Evolutionary conservation across 2,888 invertebrate genomes (phyloP).

Genomic region (Thera obeliscata): DNA sequence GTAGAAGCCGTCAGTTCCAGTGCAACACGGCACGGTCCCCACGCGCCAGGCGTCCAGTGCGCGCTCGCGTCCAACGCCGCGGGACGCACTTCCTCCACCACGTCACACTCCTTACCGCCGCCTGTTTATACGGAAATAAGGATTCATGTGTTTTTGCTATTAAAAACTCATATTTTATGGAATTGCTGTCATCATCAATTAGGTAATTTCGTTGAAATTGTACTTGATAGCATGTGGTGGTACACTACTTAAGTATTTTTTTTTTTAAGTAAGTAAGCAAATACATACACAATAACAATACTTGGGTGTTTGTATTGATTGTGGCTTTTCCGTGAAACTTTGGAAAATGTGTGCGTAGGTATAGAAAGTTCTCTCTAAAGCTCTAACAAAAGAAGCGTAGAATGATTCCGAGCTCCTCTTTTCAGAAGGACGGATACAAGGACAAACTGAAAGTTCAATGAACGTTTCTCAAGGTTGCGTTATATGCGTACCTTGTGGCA

Average conservation of each 20-base stretch:
- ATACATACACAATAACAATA: too few species aligned
- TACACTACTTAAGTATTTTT: too few species aligned
- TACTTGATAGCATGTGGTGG: too few species aligned
- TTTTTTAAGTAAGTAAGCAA: too few species aligned
- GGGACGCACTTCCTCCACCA: slow-evolving; percentile 75
- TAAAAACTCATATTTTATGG: too few species aligned
- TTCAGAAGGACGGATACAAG: background rate
- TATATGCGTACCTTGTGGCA: slow-evolving; percentile 71
- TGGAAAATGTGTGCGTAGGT: too few species aligned
- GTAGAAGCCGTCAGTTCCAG: slow-evolving; percentile 64
- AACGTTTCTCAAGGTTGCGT: background rate
- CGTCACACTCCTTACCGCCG: slow-evolving; percentile 76
- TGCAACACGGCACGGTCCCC: slow-evolving; percentile 77
- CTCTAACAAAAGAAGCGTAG: background rate
- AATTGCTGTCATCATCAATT: too few species aligned
- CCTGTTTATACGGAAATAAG: slow-evolving; percentile 49
- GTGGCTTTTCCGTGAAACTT: too few species aligned
- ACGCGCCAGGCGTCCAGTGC: slow-evolving; percentile 83
- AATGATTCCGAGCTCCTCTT: background rate
- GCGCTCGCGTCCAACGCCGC: slow-evolving; percentile 76
- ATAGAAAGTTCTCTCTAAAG: background rate
- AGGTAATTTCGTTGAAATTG: too few species aligned
- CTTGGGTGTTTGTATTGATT: too few species aligned
- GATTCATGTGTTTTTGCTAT: too few species aligned
- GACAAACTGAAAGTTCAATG: slow-evolving; percentile 15